Evolutionary conservation across 2,888 invertebrate genomes (phyloP), one percentile per base, ranked within the genome.

Genomic region (Orchesella flavescens): DNA sequence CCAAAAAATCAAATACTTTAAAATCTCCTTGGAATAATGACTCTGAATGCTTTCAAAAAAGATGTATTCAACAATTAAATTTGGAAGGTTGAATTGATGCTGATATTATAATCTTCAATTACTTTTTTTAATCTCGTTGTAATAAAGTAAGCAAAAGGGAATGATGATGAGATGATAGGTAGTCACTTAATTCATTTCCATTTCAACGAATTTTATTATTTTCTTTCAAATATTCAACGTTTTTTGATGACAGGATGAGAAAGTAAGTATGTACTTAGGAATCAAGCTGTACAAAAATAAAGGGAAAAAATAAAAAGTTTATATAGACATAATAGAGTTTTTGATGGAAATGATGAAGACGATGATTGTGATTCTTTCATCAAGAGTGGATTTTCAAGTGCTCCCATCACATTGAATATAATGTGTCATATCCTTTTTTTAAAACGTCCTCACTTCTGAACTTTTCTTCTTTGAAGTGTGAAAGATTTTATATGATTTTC

Each of bases 401-500:
- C 43, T 55, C 44, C 43, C 13, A 63, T 63, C 3, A 17, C 12
- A 9, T 17, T 59, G 34, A 2, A 1, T n/a, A 9, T 46, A 69
- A 77, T 69, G 77, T 77, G 77, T 61, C 77, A 77, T 69, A 77
- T 77, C 77, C 77, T 77, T 49, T 59, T 34, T 46, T 53, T 53
- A 53, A 10, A 17, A 66, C 46, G 43, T 66, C 75, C 63, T 74
- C 63, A 43, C 34, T 76, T 68, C 15, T 23, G 23, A 57, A 68
- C 23, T 66, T 44, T 77, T 77, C n/a, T 24, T 24, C 24, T 63
- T n/a, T n/a, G 19, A 66, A 69, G 81, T 82, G 75, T 82, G 81
- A 82, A 75, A 74, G 55, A 57, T 57, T 72, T 57, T 72, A 19
- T 59, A 57, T 53, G 21, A 21, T n/a, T 10, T 9, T 65, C 21